Evolutionary conservation across 2,797 vertebrate genomes (phyloP).

Genomic region (Odontamblyopus lacepedii): DNA sequence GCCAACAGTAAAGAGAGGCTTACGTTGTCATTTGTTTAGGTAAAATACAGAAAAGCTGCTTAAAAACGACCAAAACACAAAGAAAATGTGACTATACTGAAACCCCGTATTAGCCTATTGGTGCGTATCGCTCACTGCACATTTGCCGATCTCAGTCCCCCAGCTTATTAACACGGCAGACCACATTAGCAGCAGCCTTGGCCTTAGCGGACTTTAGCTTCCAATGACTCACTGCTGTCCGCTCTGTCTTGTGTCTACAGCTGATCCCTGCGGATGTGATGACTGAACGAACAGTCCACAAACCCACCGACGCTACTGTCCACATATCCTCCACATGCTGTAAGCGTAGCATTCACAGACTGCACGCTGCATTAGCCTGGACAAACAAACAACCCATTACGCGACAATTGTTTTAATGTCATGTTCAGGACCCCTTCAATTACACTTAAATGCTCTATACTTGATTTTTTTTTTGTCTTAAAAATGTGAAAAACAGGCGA

Average conservation of each 20-base stretch:
- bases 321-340: neutral
- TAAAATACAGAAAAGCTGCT: no score
- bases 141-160: neutral
- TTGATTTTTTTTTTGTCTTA: no score
- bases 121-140: neutral
- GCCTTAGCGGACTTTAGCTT: slow-evolving; percentile 35
- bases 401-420: neutral
- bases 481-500: no score
- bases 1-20: no score
- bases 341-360: neutral
- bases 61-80: no score
- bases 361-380: neutral
- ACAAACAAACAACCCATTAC: neutral
- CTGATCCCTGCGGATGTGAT: slow-evolving; percentile 42
- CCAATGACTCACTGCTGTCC: slow-evolving; percentile 58
- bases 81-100: no score
- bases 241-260: slow-evolving; percentile 32
- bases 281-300: slow-evolving; percentile 34
- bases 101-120: neutral
- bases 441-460: no score
- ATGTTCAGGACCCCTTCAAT: neutral
- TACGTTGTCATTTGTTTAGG: no score
- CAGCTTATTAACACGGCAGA: slow-evolving; percentile 57
- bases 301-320: slow-evolving; percentile 4
- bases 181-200: slow-evolving; percentile 12